phyloP scores from a whole-genome alignment of 2,797 vertebrate species.

The Platalea minor region DNA sequence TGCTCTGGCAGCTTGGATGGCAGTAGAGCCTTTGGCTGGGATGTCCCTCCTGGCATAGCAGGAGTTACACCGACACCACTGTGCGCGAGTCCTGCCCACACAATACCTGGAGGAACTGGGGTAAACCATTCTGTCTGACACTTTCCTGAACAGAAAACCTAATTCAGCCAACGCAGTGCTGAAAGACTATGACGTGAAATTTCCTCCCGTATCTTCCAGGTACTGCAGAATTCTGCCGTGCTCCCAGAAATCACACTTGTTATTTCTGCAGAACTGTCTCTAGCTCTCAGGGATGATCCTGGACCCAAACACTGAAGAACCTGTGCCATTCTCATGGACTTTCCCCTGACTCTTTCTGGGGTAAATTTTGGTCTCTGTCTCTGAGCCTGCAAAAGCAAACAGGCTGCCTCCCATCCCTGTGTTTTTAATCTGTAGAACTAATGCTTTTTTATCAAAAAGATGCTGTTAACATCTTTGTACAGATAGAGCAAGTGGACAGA shows the following conservation, averaged over 20 bases:
- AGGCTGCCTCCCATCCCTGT: not conserved
- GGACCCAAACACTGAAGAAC: not conserved
- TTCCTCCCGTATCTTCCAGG: not conserved
- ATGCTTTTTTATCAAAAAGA: not conserved
- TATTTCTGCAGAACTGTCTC: not conserved
- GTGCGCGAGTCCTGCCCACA: not conserved
- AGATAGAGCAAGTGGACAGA: not conserved
- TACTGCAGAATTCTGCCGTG: not conserved
- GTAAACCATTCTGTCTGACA: not conserved
- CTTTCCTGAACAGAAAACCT: not conserved
- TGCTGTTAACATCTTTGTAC: not conserved
- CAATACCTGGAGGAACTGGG: not conserved
- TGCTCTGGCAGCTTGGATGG: not conserved
- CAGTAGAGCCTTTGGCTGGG: not conserved
- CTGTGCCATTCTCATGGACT: rapidly evolving
- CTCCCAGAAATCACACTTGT: not conserved
- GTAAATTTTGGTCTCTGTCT: not conserved
- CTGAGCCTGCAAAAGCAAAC: not conserved
- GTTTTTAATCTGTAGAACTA: not conserved
- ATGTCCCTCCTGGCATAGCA: not conserved
- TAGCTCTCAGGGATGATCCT: not conserved
- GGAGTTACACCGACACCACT: not conserved
- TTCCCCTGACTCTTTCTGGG: not conserved
- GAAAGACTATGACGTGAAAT: not conserved
- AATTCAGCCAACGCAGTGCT: not conserved